Conservation (phyloP, 2,797 vertebrate species). For the Anguilla megastoma region DNA sequence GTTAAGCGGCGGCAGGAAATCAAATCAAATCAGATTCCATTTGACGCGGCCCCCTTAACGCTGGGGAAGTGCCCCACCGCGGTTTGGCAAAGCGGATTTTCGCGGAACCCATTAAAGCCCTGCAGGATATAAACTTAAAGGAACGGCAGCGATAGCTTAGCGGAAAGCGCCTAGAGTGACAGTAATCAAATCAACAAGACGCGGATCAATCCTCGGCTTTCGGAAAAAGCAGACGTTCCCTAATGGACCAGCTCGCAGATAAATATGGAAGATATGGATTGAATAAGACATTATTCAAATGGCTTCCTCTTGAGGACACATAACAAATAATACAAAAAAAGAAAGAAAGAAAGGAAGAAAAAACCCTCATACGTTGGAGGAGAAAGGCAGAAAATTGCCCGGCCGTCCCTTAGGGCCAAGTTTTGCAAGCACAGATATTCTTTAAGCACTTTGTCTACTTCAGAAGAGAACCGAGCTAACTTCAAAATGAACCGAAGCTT, state of each 20-base stretch:
- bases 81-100: neutral
- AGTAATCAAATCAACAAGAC: neutral
- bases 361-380: neutral
- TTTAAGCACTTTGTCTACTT: constrained; percentile 1
- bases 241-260: neutral
- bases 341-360: no score
- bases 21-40: neutral
- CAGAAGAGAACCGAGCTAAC: neutral
- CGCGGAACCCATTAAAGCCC: neutral
- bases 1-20: neutral
- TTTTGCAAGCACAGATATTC: neutral
- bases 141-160: neutral
- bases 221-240: neutral
- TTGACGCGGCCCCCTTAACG: neutral
- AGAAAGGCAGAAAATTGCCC: neutral
- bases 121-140: neutral
- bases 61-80: neutral
- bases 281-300: neutral
- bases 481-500: neutral
- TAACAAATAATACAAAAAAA: neutral
- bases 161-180: neutral
- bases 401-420: neutral
- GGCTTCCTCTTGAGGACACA: neutral
- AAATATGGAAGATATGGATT: neutral
- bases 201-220: neutral